Conservation (phyloP, 2,888 invertebrate species). For the Drosophila acutilabella region DNA sequence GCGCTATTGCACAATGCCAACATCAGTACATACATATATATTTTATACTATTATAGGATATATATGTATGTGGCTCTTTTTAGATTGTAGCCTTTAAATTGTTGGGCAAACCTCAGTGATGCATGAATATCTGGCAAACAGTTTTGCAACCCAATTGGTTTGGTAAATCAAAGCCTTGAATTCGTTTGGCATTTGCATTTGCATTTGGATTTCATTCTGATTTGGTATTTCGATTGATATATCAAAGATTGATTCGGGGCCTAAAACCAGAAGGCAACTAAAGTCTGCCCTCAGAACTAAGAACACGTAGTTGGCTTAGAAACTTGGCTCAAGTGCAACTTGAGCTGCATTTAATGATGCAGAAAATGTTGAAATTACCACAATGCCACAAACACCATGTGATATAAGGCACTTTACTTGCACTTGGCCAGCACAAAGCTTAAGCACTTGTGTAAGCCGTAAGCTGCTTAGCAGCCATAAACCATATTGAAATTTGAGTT, state of each 20-base stretch:
- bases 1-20: constrained; percentile 26
- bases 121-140: constrained; percentile 51
- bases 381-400: constrained; percentile 30
- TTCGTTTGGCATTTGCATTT: constrained; percentile 45
- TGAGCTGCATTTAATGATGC: constrained; percentile 60
- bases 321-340: constrained; percentile 24
- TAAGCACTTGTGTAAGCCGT: constrained; percentile 55
- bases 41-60: background rate
- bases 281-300: background rate
- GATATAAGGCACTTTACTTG: constrained; percentile 14
- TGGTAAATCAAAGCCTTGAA: constrained; percentile 49
- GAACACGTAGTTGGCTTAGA: constrained; percentile 1
- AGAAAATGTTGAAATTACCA: constrained; percentile 56
- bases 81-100: constrained; percentile 23
- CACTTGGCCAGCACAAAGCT: constrained; percentile 28
- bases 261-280: constrained; percentile 1
- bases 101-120: constrained; percentile 37
- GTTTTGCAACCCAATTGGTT: constrained; percentile 39
- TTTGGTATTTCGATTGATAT: constrained; percentile 7
- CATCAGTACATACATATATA: constrained; percentile 1
- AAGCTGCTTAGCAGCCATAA: constrained; percentile 61
- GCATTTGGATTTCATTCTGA: constrained; percentile 14
- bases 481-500: constrained; percentile 40
- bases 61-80: constrained; percentile 1
- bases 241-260: constrained; percentile 22